A percentile compares a stretch with the other conserved stretches of the same genome.
These are phyloP conservation scores for Reticulitermes lucifugus DNA, from an alignment of 2,888 invertebrate genomes.

Conservation along the genomic window DNA sequence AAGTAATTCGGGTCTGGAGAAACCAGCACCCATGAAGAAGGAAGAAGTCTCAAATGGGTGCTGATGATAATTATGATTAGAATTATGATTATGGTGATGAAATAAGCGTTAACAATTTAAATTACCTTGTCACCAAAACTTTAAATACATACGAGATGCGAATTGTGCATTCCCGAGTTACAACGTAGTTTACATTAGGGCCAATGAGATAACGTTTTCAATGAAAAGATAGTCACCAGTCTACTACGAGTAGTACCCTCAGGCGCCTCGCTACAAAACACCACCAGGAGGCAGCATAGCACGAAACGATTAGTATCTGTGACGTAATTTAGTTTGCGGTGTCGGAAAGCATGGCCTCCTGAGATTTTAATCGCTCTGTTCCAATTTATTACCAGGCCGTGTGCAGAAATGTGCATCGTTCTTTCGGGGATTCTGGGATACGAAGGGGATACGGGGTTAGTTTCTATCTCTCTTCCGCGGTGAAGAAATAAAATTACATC, in stretches of 20 bases:
- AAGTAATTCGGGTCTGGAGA: no score
- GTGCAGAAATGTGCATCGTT: background rate
- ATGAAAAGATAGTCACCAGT: no score
- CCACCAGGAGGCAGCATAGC: conserved; percentile 34
- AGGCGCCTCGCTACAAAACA: background rate
- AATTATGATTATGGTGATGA: no score
- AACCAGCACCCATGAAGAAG: no score
- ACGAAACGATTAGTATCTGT: conserved; percentile 48
- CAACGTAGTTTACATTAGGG: conserved; percentile 1
- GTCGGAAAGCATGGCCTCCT: conserved; percentile 41
- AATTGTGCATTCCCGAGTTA: background rate
- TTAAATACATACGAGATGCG: background rate
- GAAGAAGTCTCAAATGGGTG: no score
- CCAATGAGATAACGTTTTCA: conserved; percentile 2
- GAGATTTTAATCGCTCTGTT: conserved; percentile 47
- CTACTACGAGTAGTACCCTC: background rate
- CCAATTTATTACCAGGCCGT: conserved; percentile 43
- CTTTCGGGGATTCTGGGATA: background rate
- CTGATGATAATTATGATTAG: no score
- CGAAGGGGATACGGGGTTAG: background rate
- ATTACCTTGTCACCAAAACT: background rate
- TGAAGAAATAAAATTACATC: no score
- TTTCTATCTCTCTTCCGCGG: background rate
- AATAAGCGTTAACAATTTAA: background rate
- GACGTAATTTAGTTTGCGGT: conserved; percentile 45